Conservation (phyloP, 2,888 invertebrate genomes). For the Tiliacea aurago region DNA sequence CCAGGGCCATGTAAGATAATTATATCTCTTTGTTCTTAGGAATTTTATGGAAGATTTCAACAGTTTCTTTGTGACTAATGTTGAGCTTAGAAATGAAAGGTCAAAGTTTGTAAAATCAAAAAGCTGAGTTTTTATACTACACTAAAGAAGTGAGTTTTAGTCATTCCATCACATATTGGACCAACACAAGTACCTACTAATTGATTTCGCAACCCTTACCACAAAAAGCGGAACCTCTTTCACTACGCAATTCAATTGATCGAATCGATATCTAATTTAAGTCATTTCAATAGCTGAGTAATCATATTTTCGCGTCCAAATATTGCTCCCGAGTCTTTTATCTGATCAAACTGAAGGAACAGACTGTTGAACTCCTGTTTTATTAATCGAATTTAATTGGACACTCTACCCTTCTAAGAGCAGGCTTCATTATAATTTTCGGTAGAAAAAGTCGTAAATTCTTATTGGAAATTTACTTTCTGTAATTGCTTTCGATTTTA, state of each 20-base stretch:
- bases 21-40: conserved; percentile 30
- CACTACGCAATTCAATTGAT: conserved; percentile 23
- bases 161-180: background rate
- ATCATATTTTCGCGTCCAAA: conserved; percentile 48
- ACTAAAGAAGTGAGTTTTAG: background rate
- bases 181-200: conserved; percentile 8
- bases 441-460: conserved; percentile 44
- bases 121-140: background rate
- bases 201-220: conserved; percentile 21
- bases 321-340: conserved; percentile 49
- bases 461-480: conserved; percentile 44
- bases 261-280: conserved; percentile 52
- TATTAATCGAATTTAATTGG: conserved; percentile 72
- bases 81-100: background rate
- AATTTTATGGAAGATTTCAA: background rate
- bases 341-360: conserved; percentile 56
- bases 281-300: conserved; percentile 43
- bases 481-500: conserved; percentile 63
- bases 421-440: conserved; percentile 60
- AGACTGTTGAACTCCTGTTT: conserved; percentile 58
- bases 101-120: background rate
- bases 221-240: conserved; percentile 17
- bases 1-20: conserved; percentile 1
- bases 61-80: background rate
- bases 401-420: conserved; percentile 68